Conservation (phyloP, 2,888 invertebrate genomes). For the Ariolimax columbianus region DNA sequence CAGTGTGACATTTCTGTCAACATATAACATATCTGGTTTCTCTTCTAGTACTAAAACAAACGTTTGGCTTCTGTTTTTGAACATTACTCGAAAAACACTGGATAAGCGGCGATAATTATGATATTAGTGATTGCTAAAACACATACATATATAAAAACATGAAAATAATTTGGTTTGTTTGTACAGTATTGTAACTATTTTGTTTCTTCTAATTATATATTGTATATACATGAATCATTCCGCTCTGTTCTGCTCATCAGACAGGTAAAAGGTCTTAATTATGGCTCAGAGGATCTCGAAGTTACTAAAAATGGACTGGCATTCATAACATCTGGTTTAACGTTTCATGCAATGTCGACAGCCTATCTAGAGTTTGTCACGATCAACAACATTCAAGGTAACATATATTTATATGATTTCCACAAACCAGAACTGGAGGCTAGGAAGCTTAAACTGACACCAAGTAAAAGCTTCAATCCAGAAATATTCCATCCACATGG, state of each 20-base stretch:
- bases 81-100: no score
- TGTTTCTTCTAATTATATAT: no score
- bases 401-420: constrained; percentile 61
- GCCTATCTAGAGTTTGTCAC: constrained; percentile 62
- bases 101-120: no score
- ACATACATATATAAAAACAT: no score
- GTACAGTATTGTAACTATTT: no score
- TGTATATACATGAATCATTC: not conserved
- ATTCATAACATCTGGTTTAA: constrained; percentile 63
- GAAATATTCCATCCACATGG: constrained; percentile 59
- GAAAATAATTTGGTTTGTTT: no score
- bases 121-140: no score
- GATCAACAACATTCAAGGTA: constrained; percentile 57
- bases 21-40: no score
- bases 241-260: not conserved
- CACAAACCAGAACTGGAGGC: constrained; percentile 58
- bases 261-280: constrained; percentile 28
- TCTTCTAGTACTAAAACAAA: no score
- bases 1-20: no score
- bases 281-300: constrained; percentile 68
- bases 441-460: constrained; percentile 57
- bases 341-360: constrained; percentile 60
- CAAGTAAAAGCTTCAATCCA: constrained; percentile 51
- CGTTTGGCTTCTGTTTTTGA: no score
- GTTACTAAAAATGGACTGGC: constrained; percentile 66